Percentiles rank a stretch among this genome's conserved stretches.
Conservation (phyloP, 1,140 invertebrate genomes). For the Acromyrmex echinatior region DNA sequence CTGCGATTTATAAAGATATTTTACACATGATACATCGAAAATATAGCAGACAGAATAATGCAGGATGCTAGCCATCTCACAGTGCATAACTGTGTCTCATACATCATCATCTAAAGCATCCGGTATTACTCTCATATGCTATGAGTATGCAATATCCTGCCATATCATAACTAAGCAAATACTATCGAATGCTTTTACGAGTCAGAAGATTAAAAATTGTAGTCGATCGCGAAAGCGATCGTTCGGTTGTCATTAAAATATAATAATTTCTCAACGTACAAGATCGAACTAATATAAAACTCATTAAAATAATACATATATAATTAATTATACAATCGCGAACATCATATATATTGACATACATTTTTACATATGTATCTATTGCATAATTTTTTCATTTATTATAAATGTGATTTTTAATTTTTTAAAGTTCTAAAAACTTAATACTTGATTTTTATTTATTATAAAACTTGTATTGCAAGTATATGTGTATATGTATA, state of each 20-base stretch:
- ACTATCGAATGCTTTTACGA: conserved; percentile 59
- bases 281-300: not conserved
- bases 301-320: not conserved
- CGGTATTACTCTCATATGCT: conserved; percentile 72
- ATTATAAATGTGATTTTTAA: not conserved
- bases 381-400: not conserved
- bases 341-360: not conserved
- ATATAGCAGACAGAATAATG: conserved; percentile 69
- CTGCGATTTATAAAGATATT: conserved; percentile 42
- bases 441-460: not conserved
- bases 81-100: conserved; percentile 62
- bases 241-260: not conserved
- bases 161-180: conserved; percentile 74
- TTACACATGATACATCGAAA: conserved; percentile 47
- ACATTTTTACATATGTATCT: not conserved
- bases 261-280: conserved; percentile 17
- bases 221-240: conserved; percentile 36
- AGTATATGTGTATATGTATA: no score
- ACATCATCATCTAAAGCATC: conserved; percentile 76
- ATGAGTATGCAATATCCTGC: conserved; percentile 73
- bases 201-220: conserved; percentile 4
- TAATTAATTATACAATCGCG: conserved; percentile 15
- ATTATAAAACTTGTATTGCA: not conserved
- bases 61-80: conserved; percentile 65
- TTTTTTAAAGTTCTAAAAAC: not conserved